Conservation (phyloP, 2,888 invertebrate genomes). For the Epistrophella euchroma region DNA sequence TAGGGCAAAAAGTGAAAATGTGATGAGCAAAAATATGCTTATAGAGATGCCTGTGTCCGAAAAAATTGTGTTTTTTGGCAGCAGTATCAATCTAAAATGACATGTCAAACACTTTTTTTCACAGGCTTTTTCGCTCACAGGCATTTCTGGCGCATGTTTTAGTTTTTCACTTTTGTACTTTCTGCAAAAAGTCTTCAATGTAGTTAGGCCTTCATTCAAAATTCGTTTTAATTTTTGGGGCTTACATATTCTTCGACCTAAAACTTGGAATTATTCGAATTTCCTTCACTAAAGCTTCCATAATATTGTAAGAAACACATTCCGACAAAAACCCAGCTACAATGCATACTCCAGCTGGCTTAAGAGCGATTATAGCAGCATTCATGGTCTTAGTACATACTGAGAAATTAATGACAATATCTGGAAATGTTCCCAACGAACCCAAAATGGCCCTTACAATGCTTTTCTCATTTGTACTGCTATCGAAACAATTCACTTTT, state of each 20-base stretch:
- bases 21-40: too few species aligned
- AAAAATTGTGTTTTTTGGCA: too few species aligned
- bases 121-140: too few species aligned
- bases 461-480: conserved; percentile 70
- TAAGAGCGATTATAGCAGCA: conserved; percentile 79
- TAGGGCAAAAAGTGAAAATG: too few species aligned
- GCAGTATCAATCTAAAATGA: too few species aligned
- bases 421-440: conserved; percentile 78
- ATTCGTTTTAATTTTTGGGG: too few species aligned
- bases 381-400: conserved; percentile 80
- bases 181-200: too few species aligned
- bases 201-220: too few species aligned
- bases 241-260: conserved; percentile 81
- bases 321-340: conserved; percentile 80
- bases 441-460: conserved; percentile 77
- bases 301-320: conserved; percentile 80
- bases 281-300: conserved; percentile 81
- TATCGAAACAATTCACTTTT: conserved; percentile 77
- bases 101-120: too few species aligned
- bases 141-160: too few species aligned
- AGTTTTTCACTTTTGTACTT: too few species aligned
- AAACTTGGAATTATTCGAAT: conserved; percentile 80
- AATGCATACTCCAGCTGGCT: conserved; percentile 79
- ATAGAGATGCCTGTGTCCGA: too few species aligned
- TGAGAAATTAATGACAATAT: conserved; percentile 80